Percentiles rank a stretch among this genome's conserved stretches.
These are phyloP conservation scores for Branchinecta sandiegonensis DNA, from an alignment of 2,888 invertebrate species.

Conservation along the genomic window DNA sequence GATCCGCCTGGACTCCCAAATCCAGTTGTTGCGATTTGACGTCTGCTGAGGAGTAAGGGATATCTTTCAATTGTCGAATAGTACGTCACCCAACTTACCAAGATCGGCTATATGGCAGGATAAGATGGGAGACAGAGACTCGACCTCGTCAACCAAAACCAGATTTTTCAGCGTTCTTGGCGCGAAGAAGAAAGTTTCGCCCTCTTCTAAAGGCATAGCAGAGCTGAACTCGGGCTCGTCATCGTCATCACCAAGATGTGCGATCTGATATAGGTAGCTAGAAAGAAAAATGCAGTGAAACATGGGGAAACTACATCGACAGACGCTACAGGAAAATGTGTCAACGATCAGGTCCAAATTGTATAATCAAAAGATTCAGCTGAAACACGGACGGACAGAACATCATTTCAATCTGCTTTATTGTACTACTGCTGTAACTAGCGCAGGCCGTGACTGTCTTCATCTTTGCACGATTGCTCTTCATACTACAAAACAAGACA, in stretches of 20 bases:
- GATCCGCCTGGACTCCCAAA: too few relatives aligned
- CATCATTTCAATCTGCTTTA: constrained; percentile 8
- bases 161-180: constrained; percentile 84
- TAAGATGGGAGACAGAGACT: constrained; percentile 83
- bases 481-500: too few relatives aligned
- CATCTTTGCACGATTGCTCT: too few relatives aligned
- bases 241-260: constrained; percentile 97
- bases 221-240: constrained; percentile 98
- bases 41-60: too few relatives aligned
- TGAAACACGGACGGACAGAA: constrained; percentile 21
- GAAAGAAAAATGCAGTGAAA: constrained; percentile 31
- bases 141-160: constrained; percentile 90
- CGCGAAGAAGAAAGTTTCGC: constrained; percentile 97
- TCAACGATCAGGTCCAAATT: constrained; percentile 20
- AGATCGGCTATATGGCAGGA: constrained; percentile 72
- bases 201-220: constrained; percentile 94
- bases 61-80: too few relatives aligned
- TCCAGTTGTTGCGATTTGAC: too few relatives aligned
- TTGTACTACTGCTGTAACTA: too few relatives aligned
- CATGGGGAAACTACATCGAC: not conserved
- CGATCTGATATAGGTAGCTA: constrained; percentile 94
- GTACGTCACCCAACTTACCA: constrained; percentile 30
- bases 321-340: not conserved
- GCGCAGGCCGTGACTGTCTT: too few relatives aligned
- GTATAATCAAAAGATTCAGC: constrained; percentile 23